Base-by-base conservation (phyloP, 1,140 invertebrate genomes). In the Lamellibrachia luymesi region DNA sequence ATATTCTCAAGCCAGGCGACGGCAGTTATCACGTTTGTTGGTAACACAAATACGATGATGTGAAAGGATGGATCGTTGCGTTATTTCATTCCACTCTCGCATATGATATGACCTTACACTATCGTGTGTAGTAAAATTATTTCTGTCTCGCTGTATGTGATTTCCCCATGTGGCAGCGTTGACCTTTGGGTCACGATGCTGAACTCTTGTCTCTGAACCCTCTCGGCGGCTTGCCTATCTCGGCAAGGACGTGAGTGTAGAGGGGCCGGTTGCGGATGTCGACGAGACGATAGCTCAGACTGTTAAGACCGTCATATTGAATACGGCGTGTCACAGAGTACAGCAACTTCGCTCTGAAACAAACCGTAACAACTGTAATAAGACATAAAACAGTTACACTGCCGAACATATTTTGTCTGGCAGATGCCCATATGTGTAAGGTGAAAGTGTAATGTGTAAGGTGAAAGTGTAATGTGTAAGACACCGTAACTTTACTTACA, bases 251-350 rank as follows among this genome's bases (percentile, higher is more conserved):
- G 93, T 96, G 96, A 6, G 97, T 97, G 94, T 96, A 97, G 2
- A 97, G 94, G 7, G 94, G 95, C 52, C 95, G 94, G 27, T 95
- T 92, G 80, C 94, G 94, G 13, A 95, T 94, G 50, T 94, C 94
- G n/a, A 96, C 90, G 17, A 97, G 93, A 50, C 94, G 94, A 94
- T 97, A 97, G 56, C 95, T 94, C 4, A 96, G 95, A 80, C 96
- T 97, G 94, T 97, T 97, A 51, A 97, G 95, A 2, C 97, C 97
- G 94, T 97, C 97, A 92, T 96, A 95, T 56, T 96, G 95, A 94
- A 96, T 97, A 7, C 97, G 94, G 80, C 96, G 95, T 80, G 95
- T 95, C 2, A 96, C 96, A 10, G 97, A 97, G 92, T 96, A 94
- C 92, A 97, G 94, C 51, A 97, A 95, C 94, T 97, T 94, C 92